phyloP scores from a whole-genome alignment of 2,797 vertebrate genomes.

The Enteromius treurensis region DNA sequence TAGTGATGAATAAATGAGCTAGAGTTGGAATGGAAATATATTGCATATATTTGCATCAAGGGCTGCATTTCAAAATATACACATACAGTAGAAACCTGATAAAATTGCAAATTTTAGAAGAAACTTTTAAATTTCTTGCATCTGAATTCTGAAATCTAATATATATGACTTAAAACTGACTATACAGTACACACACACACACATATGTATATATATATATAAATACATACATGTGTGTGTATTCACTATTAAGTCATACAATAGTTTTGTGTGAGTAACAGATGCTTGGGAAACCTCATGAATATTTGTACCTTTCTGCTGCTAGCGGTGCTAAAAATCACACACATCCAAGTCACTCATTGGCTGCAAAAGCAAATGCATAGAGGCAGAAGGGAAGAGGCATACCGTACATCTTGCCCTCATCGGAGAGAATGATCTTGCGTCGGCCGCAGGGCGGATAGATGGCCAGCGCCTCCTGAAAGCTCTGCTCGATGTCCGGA shows the following conservation, averaged over 20 bases:
- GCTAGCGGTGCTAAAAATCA: neutral
- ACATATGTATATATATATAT: no score
- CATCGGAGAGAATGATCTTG: conserved; percentile 96
- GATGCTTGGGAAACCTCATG: neutral
- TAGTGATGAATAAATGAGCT: conserved; percentile 9
- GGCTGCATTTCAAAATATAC: neutral
- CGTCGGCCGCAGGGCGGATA: conserved; percentile 93
- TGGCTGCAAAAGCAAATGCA: neutral
- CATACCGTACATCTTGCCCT: conserved; percentile 99
- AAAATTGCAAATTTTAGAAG: no score
- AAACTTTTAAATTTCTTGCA: no score
- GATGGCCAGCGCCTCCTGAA: conserved; percentile 95
- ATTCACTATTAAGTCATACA: no score
- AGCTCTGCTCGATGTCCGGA: conserved; percentile 95
- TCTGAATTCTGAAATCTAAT: no score
- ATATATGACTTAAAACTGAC: no score
- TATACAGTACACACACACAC: no score
- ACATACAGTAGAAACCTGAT: no score
- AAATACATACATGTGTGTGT: no score
- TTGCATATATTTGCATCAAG: neutral
- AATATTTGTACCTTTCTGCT: neutral
- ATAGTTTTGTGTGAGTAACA: neutral
- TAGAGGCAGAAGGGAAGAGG: conserved; percentile 50
- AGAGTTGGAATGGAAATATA: neutral
- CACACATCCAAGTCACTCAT: neutral